Evolutionary conservation across 2,113 vertebrate species (phyloP).

Genomic region (Addax nasomaculatus): DNA sequence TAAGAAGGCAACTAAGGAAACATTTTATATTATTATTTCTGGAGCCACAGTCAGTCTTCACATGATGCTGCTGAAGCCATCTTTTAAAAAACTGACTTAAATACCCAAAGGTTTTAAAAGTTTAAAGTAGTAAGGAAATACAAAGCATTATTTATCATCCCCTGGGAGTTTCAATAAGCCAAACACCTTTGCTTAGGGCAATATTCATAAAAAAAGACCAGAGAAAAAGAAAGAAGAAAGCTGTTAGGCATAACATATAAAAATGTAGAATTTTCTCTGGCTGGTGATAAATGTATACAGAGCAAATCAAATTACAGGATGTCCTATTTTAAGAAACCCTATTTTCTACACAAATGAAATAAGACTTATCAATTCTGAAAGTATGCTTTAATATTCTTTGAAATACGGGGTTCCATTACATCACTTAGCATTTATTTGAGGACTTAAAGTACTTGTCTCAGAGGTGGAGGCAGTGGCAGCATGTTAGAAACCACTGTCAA

Average conservation of each 20-base stretch:
- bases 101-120: not conserved
- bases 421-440: constrained; percentile 6
- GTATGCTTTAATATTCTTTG: not conserved
- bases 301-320: not conserved
- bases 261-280: not conserved
- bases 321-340: not conserved
- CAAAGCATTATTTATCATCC: not conserved
- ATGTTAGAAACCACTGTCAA: not conserved
- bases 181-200: not conserved
- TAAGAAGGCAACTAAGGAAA: not conserved
- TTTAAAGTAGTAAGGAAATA: not conserved
- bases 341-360: constrained; percentile 27
- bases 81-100: not conserved
- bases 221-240: not conserved
- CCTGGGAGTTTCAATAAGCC: not conserved
- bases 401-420: not conserved
- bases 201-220: not conserved
- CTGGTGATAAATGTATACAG: not conserved
- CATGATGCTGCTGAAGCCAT: not conserved
- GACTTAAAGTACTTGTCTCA: not conserved
- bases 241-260: not conserved
- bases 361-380: not conserved
- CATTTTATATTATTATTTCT: not conserved
- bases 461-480: not conserved
- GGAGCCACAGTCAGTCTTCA: not conserved